phyloP scores from a whole-genome alignment of 2,113 vertebrate species.

The Triplophysa tibetana region DNA sequence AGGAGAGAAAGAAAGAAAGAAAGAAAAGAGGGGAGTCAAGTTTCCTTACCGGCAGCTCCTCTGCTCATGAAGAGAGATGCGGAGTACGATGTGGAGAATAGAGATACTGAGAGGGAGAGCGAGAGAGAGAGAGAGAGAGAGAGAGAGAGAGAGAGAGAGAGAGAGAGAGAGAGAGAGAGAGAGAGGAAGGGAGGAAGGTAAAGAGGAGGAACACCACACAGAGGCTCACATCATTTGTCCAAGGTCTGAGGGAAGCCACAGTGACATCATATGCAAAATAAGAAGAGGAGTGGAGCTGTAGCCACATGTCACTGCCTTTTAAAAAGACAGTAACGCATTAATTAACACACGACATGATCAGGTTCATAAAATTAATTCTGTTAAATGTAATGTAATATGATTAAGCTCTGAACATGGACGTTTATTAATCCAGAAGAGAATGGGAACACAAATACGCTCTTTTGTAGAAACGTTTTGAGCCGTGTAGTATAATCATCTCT shows the following conservation, averaged over 20 bases:
- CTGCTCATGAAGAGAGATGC: constrained; percentile 46
- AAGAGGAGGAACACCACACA: constrained; percentile 36
- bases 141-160: constrained; percentile 25
- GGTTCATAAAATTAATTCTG: no score
- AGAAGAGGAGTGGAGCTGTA: constrained; percentile 52
- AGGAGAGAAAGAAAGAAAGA: constrained; percentile 40
- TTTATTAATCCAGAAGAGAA: neutral
- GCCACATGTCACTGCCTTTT: constrained; percentile 63
- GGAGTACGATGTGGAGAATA: constrained; percentile 12
- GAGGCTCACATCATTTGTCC: constrained; percentile 57
- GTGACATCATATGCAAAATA: constrained; percentile 66
- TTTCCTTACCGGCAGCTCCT: constrained; percentile 51
- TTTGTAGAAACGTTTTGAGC: neutral
- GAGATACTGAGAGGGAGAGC: constrained; percentile 19
- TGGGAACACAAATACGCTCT: neutral
- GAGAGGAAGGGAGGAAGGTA: constrained; percentile 22
- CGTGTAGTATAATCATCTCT: constrained; percentile 7
- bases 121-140: constrained; percentile 26
- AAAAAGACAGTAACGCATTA: constrained; percentile 58
- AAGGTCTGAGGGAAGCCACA: constrained; percentile 59
- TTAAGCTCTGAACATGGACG: neutral
- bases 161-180: constrained; percentile 32
- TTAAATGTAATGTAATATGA: neutral
- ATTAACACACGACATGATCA: neutral
- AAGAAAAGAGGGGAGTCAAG: constrained; percentile 40